These are phyloP conservation scores for Acipenser oxyrinchus DNA, from an alignment of 2,797 vertebrate species.

Conservation along the genomic window DNA sequence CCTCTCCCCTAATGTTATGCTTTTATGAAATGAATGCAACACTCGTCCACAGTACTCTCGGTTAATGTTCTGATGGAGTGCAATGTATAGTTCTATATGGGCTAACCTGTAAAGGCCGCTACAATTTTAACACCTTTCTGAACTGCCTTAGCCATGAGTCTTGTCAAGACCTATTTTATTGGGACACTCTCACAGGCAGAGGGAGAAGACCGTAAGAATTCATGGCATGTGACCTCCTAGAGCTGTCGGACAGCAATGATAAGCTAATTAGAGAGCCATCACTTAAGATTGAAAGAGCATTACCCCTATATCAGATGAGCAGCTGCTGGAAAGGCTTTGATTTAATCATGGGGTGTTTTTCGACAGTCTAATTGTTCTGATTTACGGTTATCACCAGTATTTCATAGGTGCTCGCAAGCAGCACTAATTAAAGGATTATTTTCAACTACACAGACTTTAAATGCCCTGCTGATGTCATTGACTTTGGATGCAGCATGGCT, in stretches of 20 bases:
- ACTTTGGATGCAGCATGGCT: conserved; percentile 23
- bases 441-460: conserved; percentile 46
- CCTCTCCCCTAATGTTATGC: too few species aligned
- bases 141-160: too few species aligned
- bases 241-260: conserved; percentile 2
- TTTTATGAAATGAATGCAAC: too few species aligned
- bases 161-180: too few species aligned
- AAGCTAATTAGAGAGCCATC: conserved; percentile 13
- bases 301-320: conserved; percentile 45
- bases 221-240: background rate
- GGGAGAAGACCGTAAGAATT: background rate
- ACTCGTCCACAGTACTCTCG: too few species aligned
- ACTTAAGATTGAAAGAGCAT: conserved; percentile 23
- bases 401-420: conserved; percentile 50
- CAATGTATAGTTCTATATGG: too few species aligned
- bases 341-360: conserved; percentile 51
- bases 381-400: conserved; percentile 64
- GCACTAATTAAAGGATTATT: conserved; percentile 50
- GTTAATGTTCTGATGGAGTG: too few species aligned
- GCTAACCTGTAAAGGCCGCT: too few species aligned
- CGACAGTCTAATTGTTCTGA: conserved; percentile 66
- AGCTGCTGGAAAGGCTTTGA: conserved; percentile 47
- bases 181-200: too few species aligned
- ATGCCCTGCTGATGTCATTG: conserved; percentile 38
- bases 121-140: too few species aligned